Conservation (phyloP, 1,140 invertebrate genomes). For the Caenorhabditis latens region DNA sequence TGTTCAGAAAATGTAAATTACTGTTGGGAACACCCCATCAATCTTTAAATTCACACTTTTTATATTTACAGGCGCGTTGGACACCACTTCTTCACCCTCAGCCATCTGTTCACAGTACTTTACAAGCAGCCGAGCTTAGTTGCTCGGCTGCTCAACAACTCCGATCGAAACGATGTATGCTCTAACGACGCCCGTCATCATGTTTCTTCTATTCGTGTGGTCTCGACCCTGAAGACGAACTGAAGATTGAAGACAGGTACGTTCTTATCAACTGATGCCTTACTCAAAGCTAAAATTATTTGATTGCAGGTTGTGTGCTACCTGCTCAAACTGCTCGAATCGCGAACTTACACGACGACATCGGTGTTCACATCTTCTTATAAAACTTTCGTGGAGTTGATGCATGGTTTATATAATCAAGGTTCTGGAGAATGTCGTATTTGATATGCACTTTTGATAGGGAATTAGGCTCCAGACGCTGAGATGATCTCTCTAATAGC, state of each 20-base stretch:
- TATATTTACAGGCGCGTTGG: conserved; percentile 2
- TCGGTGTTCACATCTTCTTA: conserved; percentile 9
- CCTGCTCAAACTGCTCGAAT: conserved; percentile 4
- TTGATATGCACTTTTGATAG: conserved; percentile 1
- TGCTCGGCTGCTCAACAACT: background rate
- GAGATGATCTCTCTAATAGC: conserved; percentile 6
- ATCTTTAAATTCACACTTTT: too few relatives aligned
- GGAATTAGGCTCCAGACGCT: conserved; percentile 2
- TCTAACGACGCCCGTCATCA: background rate
- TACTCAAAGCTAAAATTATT: too few relatives aligned
- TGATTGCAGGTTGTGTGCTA: conserved; percentile 11
- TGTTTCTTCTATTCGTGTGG: conserved; percentile 1
- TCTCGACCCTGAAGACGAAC: conserved; percentile 11
- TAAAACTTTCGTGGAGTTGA: conserved; percentile 2
- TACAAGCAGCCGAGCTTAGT: background rate
- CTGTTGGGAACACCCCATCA: too few relatives aligned
- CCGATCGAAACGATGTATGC: background rate
- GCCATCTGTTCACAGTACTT: background rate
- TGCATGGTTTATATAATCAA: conserved; percentile 28
- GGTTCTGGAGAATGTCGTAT: background rate
- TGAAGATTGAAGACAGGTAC: conserved; percentile 24
- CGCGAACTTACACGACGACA: background rate
- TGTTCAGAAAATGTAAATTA: too few relatives aligned
- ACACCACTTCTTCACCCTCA: conserved; percentile 1
- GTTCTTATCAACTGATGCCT: too few relatives aligned